Conservation (phyloP, 1,140 invertebrate genomes). For the Dufourea novaeangliae region DNA sequence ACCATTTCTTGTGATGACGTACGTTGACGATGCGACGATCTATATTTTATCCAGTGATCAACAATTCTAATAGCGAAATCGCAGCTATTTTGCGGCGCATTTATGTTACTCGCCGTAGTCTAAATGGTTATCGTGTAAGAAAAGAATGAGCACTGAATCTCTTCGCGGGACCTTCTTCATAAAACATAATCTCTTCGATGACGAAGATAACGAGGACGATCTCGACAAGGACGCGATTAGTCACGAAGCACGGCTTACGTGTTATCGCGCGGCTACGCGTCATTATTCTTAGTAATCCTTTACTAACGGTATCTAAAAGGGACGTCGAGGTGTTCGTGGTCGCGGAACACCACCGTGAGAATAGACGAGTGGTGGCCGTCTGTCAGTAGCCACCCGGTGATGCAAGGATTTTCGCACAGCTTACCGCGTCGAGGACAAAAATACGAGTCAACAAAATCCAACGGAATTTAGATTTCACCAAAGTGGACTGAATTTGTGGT, state of each 20-base stretch:
- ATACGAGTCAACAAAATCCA: neutral
- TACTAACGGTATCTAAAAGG: conserved; percentile 23
- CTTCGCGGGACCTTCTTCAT: neutral
- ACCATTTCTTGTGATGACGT: too few species aligned
- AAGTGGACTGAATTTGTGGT: neutral
- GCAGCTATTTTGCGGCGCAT: too few species aligned
- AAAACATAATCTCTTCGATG: conserved; percentile 46
- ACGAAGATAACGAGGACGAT: conserved; percentile 65
- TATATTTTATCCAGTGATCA: too few species aligned
- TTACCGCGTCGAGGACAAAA: neutral
- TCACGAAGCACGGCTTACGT: conserved; percentile 46
- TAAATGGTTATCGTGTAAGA: too few species aligned
- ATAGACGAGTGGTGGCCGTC: neutral
- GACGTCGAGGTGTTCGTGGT: neutral
- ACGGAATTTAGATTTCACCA: neutral
- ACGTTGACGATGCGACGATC: too few species aligned
- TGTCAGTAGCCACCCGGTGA: neutral
- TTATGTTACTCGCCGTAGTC: too few species aligned
- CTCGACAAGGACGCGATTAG: conserved; percentile 60
- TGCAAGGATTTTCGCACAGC: neutral
- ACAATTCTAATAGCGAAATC: too few species aligned
- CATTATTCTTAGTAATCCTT: conserved; percentile 61
- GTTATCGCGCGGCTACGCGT: conserved; percentile 58
- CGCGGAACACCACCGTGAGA: conserved; percentile 24
- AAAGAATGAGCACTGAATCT: too few species aligned